Percentiles rank a stretch among this genome's conserved stretches.
phyloP scores from a whole-genome alignment of 2,113 vertebrate genomes.

The Apodemus speciosus region DNA sequence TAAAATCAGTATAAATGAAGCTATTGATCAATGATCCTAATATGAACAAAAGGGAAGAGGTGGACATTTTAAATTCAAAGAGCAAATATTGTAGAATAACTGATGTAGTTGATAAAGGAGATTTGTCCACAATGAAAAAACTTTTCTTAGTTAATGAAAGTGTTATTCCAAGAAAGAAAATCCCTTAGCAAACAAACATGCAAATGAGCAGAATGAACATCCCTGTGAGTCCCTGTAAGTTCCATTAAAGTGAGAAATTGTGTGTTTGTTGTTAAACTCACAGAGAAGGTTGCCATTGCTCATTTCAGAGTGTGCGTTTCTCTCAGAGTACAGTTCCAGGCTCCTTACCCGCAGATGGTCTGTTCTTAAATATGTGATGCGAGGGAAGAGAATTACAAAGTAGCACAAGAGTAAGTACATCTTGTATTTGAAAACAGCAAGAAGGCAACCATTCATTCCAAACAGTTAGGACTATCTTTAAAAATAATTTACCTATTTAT shows the following conservation, averaged over 20 bases:
- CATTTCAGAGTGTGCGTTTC: not conserved
- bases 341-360: not conserved
- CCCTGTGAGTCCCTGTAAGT: too few relatives aligned
- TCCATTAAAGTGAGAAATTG: not conserved
- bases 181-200: not conserved
- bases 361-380: not conserved
- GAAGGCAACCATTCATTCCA: not conserved
- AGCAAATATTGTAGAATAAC: not conserved
- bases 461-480: not conserved
- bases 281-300: not conserved
- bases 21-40: not conserved
- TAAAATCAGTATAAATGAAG: not conserved
- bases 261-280: not conserved
- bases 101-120: not conserved
- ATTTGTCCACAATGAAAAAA: not conserved
- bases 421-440: not conserved
- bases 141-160: not conserved
- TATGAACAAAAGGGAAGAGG: not conserved
- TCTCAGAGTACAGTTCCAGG: not conserved
- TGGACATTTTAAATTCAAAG: not conserved
- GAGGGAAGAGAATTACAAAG: not conserved
- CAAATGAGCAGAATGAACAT: not conserved
- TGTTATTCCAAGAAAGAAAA: slow-evolving; percentile 15
- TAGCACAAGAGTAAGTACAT: not conserved
- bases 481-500: too few relatives aligned